Percentiles rank a stretch among this genome's conserved stretches.
Conservation (phyloP, 2,797 vertebrate species). For the Toxotes lorentzi region DNA sequence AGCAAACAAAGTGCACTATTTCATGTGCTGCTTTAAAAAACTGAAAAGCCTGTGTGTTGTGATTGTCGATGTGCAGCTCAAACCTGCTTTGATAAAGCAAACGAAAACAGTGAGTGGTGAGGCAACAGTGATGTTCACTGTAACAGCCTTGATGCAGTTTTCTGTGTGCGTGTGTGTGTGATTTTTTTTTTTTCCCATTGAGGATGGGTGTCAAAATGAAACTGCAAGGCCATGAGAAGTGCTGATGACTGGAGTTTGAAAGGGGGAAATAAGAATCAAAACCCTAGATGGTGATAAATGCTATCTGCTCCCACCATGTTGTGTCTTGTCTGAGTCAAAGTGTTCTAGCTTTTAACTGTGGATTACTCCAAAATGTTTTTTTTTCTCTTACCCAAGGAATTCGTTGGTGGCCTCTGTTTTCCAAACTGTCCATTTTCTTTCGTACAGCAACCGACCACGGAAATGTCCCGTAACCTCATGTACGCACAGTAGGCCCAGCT, state of each 20-base stretch:
- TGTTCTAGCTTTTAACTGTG: constrained; percentile 19
- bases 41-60: constrained; percentile 26
- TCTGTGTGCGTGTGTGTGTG: background rate
- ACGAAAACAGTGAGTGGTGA: constrained; percentile 57
- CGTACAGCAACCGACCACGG: background rate
- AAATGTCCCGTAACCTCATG: background rate
- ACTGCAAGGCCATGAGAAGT: constrained; percentile 53
- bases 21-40: constrained; percentile 54
- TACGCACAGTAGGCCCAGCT: background rate
- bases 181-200: background rate
- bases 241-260: constrained; percentile 30
- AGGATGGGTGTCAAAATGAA: constrained; percentile 26
- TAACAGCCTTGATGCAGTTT: constrained; percentile 43
- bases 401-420: background rate
- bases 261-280: constrained; percentile 22
- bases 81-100: constrained; percentile 63
- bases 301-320: constrained; percentile 61
- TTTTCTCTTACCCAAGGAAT: background rate
- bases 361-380: background rate
- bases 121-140: constrained; percentile 30
- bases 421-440: background rate
- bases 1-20: constrained; percentile 19
- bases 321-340: constrained; percentile 56
- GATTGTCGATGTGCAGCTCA: constrained; percentile 32
- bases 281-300: constrained; percentile 43